A percentile compares a stretch with the other conserved stretches of the same genome.
Conservation (phyloP, 2,888 invertebrate genomes). For the Agrochola lota region DNA sequence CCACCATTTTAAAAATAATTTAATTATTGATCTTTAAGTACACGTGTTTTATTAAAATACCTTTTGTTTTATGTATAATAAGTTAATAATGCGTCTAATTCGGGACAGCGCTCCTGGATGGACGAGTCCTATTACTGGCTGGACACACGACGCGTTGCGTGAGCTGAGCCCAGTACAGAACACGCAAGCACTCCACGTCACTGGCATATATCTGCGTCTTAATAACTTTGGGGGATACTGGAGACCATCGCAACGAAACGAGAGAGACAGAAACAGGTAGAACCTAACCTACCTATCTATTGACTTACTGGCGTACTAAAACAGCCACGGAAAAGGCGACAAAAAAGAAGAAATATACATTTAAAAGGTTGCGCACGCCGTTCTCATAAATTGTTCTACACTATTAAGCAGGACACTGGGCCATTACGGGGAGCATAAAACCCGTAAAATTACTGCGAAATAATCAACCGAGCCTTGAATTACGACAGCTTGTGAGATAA, state of each 20-base stretch:
- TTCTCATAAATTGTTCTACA: conserved; percentile 52
- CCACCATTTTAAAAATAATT: too few species aligned
- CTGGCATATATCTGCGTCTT: too few species aligned
- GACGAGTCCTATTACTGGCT: too few species aligned
- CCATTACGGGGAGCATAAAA: conserved; percentile 47
- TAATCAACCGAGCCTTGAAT: conserved; percentile 31
- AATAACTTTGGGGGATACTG: not conserved
- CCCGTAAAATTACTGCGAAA: conserved; percentile 43
- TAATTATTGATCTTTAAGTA: too few species aligned
- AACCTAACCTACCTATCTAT: not conserved
- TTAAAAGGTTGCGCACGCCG: conserved; percentile 40
- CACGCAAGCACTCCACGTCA: too few species aligned
- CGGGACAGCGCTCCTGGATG: too few species aligned
- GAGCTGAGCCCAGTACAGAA: too few species aligned
- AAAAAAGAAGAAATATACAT: conserved; percentile 12
- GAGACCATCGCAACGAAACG: too few species aligned
- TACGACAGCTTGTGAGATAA: conserved; percentile 6
- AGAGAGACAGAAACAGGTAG: not conserved
- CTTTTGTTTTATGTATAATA: too few species aligned
- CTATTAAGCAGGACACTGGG: conserved; percentile 52
- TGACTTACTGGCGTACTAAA: not conserved
- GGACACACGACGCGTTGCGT: too few species aligned
- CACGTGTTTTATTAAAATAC: too few species aligned
- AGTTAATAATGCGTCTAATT: too few species aligned
- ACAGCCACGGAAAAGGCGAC: not conserved